Conservation (phyloP, 2,888 invertebrate genomes). For the Cyrtodaria siliqua region DNA sequence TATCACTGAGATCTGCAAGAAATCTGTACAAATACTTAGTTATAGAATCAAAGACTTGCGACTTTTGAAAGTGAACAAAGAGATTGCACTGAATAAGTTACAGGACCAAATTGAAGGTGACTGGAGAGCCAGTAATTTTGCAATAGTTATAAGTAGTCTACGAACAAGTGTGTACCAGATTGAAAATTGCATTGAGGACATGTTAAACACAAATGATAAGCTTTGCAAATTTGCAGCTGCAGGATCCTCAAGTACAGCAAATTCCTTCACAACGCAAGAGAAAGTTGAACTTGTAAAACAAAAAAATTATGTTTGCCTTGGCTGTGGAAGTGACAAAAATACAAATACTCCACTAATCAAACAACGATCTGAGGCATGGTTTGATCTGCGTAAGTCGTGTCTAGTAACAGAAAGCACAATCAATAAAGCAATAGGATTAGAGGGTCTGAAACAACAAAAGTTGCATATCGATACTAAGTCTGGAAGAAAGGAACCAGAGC, state of each 20-base stretch:
- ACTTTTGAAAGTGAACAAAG: conserved; percentile 34
- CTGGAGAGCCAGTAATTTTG: conserved; percentile 36
- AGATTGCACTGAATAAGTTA: conserved; percentile 26
- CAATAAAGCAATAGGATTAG: conserved; percentile 33
- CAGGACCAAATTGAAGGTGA: conserved; percentile 22
- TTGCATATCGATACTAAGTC: no score
- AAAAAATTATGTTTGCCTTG: no score
- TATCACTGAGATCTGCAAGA: conserved; percentile 15
- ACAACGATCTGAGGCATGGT: conserved; percentile 31
- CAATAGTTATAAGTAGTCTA: conserved; percentile 40
- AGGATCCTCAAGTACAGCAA: no score
- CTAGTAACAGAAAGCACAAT: conserved; percentile 40
- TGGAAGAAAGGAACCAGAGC: neutral
- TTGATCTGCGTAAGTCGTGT: conserved; percentile 6
- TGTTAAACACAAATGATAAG: conserved; percentile 21
- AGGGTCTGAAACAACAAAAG: conserved; percentile 32
- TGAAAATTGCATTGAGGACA: conserved; percentile 39
- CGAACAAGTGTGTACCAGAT: conserved; percentile 30
- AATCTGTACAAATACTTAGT: conserved; percentile 17
- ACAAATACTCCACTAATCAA: no score
- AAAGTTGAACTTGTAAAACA: no score
- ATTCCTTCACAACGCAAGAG: no score
- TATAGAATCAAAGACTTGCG: conserved; percentile 37
- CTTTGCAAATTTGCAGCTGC: no score
- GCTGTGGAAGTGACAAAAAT: no score